Percentiles rank a stretch among this genome's conserved stretches.
These are phyloP conservation scores for Hyperoplus immaculatus DNA, from an alignment of 2,797 vertebrate genomes.

Conservation along the genomic window DNA sequence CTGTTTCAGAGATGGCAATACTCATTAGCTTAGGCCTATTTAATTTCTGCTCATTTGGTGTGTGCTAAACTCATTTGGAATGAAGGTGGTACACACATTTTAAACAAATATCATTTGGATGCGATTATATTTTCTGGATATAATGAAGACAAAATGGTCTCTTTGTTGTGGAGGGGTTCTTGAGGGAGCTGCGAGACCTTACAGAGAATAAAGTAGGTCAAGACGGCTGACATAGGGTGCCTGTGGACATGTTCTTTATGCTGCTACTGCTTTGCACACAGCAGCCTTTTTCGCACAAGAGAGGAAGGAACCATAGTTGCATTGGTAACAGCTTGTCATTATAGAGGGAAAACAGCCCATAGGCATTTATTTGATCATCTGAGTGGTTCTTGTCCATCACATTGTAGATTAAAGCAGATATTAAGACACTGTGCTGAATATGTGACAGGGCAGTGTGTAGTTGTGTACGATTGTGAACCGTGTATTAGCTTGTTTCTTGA, in stretches of 20 bases:
- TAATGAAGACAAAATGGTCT: slow-evolving; percentile 85
- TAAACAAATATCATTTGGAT: slow-evolving; percentile 77
- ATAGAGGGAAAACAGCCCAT: slow-evolving; percentile 69
- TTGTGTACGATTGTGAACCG: not conserved
- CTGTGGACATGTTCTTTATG: slow-evolving; percentile 79
- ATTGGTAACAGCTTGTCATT: slow-evolving; percentile 75
- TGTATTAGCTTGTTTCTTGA: slow-evolving; percentile 2
- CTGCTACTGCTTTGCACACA: slow-evolving; percentile 67
- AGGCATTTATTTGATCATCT: slow-evolving; percentile 80
- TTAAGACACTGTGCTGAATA: slow-evolving; percentile 37
- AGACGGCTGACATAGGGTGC: slow-evolving; percentile 74
- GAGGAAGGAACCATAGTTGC: slow-evolving; percentile 70
- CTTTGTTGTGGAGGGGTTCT: slow-evolving; percentile 80
- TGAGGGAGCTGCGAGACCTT: slow-evolving; percentile 79
- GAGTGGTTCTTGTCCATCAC: slow-evolving; percentile 74
- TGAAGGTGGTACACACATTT: slow-evolving; percentile 67
- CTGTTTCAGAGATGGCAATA: slow-evolving; percentile 19
- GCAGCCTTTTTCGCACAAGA: slow-evolving; percentile 51
- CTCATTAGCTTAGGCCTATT: slow-evolving; percentile 58
- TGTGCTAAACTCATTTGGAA: slow-evolving; percentile 61
- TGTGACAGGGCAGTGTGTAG: slow-evolving; percentile 8
- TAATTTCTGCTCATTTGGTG: slow-evolving; percentile 64
- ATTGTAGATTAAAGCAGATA: slow-evolving; percentile 46
- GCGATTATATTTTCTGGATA: slow-evolving; percentile 74
- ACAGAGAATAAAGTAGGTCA: slow-evolving; percentile 85